Conservation (phyloP, 2,797 vertebrate genomes). For the Synanceia verrucosa region DNA sequence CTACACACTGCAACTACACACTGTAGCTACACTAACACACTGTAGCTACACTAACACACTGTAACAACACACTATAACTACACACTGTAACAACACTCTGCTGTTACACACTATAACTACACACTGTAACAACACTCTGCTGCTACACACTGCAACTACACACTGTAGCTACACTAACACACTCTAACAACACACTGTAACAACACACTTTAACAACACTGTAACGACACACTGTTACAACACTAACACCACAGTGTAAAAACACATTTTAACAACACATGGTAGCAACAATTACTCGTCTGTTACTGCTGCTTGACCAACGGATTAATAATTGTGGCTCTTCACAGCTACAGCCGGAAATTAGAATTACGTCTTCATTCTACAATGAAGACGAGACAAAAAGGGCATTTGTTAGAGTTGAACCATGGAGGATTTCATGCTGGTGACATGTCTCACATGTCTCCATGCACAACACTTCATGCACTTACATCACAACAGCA, state of each 20-base stretch:
- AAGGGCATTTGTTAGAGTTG: background rate
- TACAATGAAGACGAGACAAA: background rate
- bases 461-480: background rate
- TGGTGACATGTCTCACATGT: constrained; percentile 4
- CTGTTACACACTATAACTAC: too few species aligned
- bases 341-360: background rate
- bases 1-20: background rate
- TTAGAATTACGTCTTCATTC: background rate
- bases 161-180: background rate
- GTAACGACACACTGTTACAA: background rate
- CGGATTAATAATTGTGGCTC: background rate
- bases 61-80: background rate
- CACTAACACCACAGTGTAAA: background rate
- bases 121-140: background rate
- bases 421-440: background rate
- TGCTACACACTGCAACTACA: background rate
- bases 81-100: background rate
- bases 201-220: background rate
- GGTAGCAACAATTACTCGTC: background rate
- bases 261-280: background rate
- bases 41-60: background rate
- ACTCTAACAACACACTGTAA: background rate
- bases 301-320: background rate
- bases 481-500: constrained; percentile 6
- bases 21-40: background rate